These are phyloP conservation scores for Heliconius ethilla DNA, from an alignment of 2,888 invertebrate genomes.

Conservation along the genomic window DNA sequence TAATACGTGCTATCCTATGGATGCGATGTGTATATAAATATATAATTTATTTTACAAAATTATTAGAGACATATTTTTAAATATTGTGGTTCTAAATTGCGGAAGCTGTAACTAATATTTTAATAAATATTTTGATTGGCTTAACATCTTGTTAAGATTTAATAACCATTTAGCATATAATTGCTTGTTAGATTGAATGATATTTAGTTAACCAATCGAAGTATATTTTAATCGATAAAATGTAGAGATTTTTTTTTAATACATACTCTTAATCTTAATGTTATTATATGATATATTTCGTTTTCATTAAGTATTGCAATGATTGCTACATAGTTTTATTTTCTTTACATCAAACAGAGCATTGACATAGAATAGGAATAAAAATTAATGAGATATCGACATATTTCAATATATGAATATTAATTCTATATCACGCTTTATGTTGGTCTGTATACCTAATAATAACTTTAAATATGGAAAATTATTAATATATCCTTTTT, in stretches of 20 bases:
- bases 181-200: background rate
- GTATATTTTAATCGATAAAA: background rate
- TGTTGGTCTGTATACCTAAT: background rate
- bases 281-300: background rate
- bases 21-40: conserved; percentile 25
- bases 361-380: background rate
- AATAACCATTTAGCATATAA: background rate
- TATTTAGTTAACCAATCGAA: background rate
- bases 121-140: conserved; percentile 9
- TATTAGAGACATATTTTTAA: background rate
- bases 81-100: background rate
- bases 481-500: too few species aligned
- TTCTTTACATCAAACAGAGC: background rate
- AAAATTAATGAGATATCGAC: conserved; percentile 8
- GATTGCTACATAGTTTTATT: conserved; percentile 7
- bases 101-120: background rate
- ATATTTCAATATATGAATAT: conserved; percentile 18
- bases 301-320: background rate
- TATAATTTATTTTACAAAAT: conserved; percentile 10
- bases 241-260: background rate
- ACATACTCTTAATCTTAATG: too few species aligned
- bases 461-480: background rate
- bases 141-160: background rate
- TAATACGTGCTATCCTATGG: conserved; percentile 30
- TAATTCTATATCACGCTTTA: background rate